Base-by-base conservation (phyloP, 2,113 vertebrate genomes). In the Oreochromis tanganicae region DNA sequence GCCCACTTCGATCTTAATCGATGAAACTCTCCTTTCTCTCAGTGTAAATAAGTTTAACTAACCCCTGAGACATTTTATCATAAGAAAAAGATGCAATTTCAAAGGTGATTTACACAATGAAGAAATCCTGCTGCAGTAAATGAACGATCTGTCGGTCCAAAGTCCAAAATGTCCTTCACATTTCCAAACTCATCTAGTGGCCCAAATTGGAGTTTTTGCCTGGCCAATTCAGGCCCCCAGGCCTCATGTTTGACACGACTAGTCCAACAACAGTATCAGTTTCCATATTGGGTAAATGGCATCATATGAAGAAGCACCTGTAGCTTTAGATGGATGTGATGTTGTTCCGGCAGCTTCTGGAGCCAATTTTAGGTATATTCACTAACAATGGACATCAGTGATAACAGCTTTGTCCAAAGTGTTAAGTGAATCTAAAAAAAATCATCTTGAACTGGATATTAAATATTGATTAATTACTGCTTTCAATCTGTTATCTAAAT, bases 31-130 rank as follows among this genome's bases (percentile, higher is more conserved):
- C 61, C 61, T 66, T 66, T 66, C 34, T 38, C 6, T 38, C 4
- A 2, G 34, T 5, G 61, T 38, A 66, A n/a, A 0, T n/a, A 66
- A 0, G 5, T 36, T 63, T 63, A 63, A 7, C 32, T 36, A 19
- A 63, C 9, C 9, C 0, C 59, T 19, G 5, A 63, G 59, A 63
- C 6, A 7, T 36, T 16, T 3, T 0, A 36, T 34, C 59, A 36
- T 4, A 7, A 11, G 59, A 80, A 84, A 68, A 59, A 59, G 9
- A 36, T 3, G 17, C 32, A n/a, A 12, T 36, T n/a, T 63, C 59
- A 63, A 36, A 29, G 61, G 61, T 66, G 13, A n/a, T 1, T 6
- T 66, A 66, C 10, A 66, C 34, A 66, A 38, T 36, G 61, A 66
- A n/a, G 34, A 38, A 66, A 66, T 66, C 34, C 6, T 66, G 32